Evolutionary conservation across 2,888 invertebrate genomes (phyloP).

Genomic region (Andrena hattorfiana): DNA sequence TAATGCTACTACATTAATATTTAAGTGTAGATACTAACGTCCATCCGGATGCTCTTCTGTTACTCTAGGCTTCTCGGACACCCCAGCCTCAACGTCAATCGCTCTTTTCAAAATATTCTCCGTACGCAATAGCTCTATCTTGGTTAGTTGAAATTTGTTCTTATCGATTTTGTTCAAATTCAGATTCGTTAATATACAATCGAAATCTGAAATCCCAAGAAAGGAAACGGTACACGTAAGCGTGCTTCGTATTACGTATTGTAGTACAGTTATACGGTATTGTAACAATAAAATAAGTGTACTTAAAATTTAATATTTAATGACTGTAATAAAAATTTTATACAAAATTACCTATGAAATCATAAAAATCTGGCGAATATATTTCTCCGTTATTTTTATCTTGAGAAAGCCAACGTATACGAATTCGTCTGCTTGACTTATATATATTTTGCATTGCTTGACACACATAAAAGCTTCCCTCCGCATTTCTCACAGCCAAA

Average conservation of each 20-base stretch:
- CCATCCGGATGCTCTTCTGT: slow-evolving; percentile 95
- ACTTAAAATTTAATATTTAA: neutral
- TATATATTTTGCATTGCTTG: slow-evolving; percentile 96
- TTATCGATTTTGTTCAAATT: slow-evolving; percentile 91
- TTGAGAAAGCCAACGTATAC: slow-evolving; percentile 95
- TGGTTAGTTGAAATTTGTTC: slow-evolving; percentile 89
- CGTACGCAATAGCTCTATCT: slow-evolving; percentile 91
- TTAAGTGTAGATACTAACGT: slow-evolving; percentile 86
- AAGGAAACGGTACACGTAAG: slow-evolving; percentile 7
- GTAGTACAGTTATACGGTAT: neutral
- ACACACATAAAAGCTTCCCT: slow-evolving; percentile 95
- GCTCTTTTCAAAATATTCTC: slow-evolving; percentile 94
- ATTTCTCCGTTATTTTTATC: slow-evolving; percentile 90
- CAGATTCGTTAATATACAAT: slow-evolving; percentile 95
- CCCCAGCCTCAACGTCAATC: slow-evolving; percentile 92
- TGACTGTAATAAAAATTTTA: slow-evolving; percentile 32
- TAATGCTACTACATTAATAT: slow-evolving; percentile 2
- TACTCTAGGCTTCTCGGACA: slow-evolving; percentile 87
- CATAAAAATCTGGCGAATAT: slow-evolving; percentile 96
- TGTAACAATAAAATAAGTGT: slow-evolving; percentile 18
- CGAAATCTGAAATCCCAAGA: slow-evolving; percentile 88
- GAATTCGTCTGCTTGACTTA: slow-evolving; percentile 93
- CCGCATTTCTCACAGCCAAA: slow-evolving; percentile 95
- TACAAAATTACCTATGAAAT: slow-evolving; percentile 89
- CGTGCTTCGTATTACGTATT: neutral